Conservation (phyloP, 2,797 vertebrate species). For the Alectoris magna region DNA sequence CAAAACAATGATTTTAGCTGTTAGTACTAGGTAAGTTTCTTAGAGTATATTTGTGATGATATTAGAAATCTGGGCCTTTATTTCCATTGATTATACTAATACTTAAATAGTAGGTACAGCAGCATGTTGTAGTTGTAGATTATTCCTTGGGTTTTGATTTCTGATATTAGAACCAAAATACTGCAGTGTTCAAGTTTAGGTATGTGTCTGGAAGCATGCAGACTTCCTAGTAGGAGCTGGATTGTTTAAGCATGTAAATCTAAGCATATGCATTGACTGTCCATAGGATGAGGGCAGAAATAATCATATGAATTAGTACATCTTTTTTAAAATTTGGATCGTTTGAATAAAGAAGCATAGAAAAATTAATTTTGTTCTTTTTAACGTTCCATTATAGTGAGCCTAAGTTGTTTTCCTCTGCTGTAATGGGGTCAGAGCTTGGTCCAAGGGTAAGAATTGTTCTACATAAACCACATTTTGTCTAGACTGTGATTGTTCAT, state of each 20-base stretch:
- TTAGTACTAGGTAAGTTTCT: background rate
- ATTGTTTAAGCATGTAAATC: background rate
- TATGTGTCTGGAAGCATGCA: background rate
- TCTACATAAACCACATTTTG: constrained; percentile 1
- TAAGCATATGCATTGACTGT: background rate
- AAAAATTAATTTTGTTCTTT: background rate
- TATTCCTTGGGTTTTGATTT: background rate
- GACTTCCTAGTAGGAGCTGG: accelerated
- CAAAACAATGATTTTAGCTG: background rate
- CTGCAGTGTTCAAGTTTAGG: background rate
- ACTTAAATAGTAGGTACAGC: background rate
- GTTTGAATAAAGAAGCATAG: background rate
- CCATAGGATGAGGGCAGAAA: background rate
- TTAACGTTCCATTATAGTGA: background rate
- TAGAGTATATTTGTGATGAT: background rate
- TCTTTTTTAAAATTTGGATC: background rate
- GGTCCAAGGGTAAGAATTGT: background rate
- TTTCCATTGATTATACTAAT: background rate
- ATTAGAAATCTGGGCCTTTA: background rate
- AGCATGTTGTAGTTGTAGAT: background rate
- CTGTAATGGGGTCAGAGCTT: background rate
- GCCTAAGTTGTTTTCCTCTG: background rate
- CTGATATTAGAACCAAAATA: background rate
- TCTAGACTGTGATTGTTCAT: constrained; percentile 2
- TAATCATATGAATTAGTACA: background rate